Evolutionary conservation across 2,113 vertebrate species (phyloP).

Genomic region (Prionailurus bengalensis): DNA sequence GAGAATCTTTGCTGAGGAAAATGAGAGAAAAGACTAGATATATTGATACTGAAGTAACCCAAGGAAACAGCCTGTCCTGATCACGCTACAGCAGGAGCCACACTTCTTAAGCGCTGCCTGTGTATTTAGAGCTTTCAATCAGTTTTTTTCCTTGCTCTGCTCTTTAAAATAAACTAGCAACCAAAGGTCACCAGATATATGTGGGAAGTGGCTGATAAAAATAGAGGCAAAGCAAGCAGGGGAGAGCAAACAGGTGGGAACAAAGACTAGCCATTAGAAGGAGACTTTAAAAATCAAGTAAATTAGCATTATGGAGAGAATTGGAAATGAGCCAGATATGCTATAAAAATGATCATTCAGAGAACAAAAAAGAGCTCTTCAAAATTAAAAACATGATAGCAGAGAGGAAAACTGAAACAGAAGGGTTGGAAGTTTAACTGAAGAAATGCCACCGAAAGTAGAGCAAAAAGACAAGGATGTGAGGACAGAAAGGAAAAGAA

Average conservation of each 20-base stretch:
- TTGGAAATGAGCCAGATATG: background rate
- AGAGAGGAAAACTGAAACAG: background rate
- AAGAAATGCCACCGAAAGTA: background rate
- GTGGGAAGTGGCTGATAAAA: background rate
- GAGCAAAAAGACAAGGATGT: background rate
- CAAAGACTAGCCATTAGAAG: background rate
- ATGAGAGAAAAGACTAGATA: background rate
- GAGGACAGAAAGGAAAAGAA: background rate
- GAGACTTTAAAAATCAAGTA: background rate
- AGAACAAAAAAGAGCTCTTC: background rate
- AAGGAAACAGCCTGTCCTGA: background rate
- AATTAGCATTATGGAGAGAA: background rate
- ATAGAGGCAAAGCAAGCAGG: background rate
- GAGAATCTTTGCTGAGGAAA: background rate
- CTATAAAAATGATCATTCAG: background rate
- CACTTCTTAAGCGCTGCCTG: background rate
- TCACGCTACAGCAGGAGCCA: background rate
- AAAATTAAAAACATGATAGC: background rate
- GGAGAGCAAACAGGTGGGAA: background rate
- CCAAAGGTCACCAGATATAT: background rate
- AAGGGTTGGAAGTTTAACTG: background rate
- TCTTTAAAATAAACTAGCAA: background rate
- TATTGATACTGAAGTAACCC: background rate
- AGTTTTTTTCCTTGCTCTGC: background rate
- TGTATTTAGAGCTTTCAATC: background rate